Conservation (phyloP, 2,113 vertebrate species). For the Prochilodus magdalenae region DNA sequence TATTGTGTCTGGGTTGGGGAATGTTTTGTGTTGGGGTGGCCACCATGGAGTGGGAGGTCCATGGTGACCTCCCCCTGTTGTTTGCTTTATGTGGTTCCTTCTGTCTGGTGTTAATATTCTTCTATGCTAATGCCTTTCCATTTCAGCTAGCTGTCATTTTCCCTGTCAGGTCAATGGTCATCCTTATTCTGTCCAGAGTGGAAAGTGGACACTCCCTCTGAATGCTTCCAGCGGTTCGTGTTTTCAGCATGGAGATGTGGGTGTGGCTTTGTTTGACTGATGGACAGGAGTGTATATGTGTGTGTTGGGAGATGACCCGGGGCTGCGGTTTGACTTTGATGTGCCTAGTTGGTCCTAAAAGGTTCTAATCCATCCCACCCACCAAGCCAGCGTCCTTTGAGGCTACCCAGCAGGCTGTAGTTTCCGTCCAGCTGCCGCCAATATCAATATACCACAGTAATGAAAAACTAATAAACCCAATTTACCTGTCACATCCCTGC, state of each 20-base stretch:
- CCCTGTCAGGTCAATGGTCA: constrained; percentile 12
- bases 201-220: constrained; percentile 21
- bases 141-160: background rate
- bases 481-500: constrained; percentile 8
- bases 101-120: no score
- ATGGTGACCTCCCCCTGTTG: no score
- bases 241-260: constrained; percentile 42
- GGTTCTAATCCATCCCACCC: background rate
- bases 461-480: constrained; percentile 30
- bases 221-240: constrained; percentile 25
- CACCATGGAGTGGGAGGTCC: no score
- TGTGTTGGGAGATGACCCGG: constrained; percentile 3
- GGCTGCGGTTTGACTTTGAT: constrained; percentile 25
- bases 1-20: no score
- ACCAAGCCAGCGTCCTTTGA: background rate
- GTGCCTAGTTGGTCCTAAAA: constrained; percentile 5
- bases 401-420: constrained; percentile 22
- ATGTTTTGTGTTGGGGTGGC: no score
- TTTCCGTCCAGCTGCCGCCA: constrained; percentile 23
- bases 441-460: constrained; percentile 24
- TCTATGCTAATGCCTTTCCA: no score
- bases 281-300: background rate
- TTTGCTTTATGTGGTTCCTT: no score
- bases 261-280: constrained; percentile 41
- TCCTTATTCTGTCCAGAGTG: constrained; percentile 32